These are phyloP conservation scores for Leontopithecus rosalia DNA, from an alignment of 2,797 vertebrate genomes.

Conservation along the genomic window DNA sequence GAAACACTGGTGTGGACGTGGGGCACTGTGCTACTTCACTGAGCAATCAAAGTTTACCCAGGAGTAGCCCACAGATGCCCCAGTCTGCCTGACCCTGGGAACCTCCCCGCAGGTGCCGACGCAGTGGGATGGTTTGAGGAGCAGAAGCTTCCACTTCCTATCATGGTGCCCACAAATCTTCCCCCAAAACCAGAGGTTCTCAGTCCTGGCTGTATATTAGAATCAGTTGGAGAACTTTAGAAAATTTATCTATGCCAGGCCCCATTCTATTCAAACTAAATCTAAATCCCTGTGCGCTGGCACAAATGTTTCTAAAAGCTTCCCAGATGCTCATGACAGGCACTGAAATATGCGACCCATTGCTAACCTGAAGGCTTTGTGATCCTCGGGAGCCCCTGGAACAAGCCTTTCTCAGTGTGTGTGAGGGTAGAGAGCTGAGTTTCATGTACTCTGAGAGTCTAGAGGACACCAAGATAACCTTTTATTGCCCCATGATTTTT, in stretches of 20 bases:
- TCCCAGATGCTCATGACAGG: background rate
- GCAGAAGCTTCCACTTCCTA: background rate
- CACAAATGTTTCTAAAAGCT: background rate
- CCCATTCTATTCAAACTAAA: background rate
- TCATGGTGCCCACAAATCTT: background rate
- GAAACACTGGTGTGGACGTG: background rate
- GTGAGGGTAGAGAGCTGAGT: accelerated
- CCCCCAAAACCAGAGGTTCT: background rate
- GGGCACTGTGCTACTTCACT: background rate
- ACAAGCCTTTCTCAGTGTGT: background rate
- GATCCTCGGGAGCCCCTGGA: background rate
- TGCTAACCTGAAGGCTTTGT: background rate
- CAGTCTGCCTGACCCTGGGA: background rate
- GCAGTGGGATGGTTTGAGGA: background rate
- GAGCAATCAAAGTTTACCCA: background rate
- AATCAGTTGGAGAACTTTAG: background rate
- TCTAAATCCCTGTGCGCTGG: background rate
- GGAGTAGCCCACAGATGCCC: background rate
- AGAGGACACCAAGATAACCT: background rate
- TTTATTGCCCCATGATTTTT: background rate
- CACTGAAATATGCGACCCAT: background rate
- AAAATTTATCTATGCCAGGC: background rate
- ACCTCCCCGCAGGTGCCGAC: accelerated
- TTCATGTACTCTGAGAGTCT: background rate
- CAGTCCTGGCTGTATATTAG: background rate